phyloP scores from a whole-genome alignment of 2,888 invertebrate genomes.

The Idaea dimidiata region DNA sequence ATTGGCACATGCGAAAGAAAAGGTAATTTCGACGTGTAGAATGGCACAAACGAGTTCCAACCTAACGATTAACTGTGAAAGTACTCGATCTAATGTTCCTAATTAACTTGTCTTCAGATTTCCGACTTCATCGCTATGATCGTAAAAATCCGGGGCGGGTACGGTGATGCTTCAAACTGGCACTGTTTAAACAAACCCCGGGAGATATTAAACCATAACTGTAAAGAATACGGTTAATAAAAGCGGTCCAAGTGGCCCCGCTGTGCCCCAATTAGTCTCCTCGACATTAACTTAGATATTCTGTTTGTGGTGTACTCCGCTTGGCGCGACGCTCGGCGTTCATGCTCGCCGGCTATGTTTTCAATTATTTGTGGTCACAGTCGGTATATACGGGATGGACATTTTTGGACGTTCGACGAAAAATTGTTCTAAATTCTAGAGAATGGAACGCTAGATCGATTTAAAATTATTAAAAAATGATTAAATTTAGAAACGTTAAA shows the following conservation, averaged over 20 bases:
- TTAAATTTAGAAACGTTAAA: no score
- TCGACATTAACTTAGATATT: neutral
- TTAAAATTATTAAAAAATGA: no score
- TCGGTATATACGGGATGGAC: neutral
- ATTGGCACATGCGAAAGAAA: slow-evolving; percentile 1
- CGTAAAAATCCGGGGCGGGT: neutral
- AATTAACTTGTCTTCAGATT: slow-evolving; percentile 1
- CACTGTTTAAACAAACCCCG: neutral
- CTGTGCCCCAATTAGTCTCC: slow-evolving; percentile 18
- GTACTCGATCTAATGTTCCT: neutral
- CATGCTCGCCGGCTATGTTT: neutral
- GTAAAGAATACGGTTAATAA: slow-evolving; percentile 14
- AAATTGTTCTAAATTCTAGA: no score
- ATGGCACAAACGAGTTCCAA: neutral
- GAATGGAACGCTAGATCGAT: no score
- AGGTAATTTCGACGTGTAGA: neutral
- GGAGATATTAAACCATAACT: slow-evolving; percentile 3
- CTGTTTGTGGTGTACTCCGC: neutral
- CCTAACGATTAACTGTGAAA: neutral
- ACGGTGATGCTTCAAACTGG: neutral
- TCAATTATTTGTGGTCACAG: neutral
- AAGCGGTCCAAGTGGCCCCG: slow-evolving; percentile 6
- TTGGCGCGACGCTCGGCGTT: neutral
- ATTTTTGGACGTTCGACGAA: no score
- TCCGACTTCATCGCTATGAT: neutral